phyloP scores from a whole-genome alignment of 2,113 vertebrate species.

The Scalopus aquaticus region DNA sequence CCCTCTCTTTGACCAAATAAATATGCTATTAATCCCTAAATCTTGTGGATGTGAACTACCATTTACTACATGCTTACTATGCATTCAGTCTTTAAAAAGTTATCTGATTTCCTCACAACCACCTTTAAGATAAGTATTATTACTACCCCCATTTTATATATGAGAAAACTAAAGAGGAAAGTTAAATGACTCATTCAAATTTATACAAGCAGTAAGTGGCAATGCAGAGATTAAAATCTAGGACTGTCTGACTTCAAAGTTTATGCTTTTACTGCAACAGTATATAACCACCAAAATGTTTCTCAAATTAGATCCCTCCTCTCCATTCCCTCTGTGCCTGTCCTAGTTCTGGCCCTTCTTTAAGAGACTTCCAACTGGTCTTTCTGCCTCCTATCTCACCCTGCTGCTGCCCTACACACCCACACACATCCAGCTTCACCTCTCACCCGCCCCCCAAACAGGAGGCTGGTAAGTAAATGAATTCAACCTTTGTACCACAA shows the following conservation, averaged over 20 bases:
- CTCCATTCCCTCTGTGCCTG: not conserved
- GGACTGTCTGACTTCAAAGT: not conserved
- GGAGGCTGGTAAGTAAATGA: not conserved
- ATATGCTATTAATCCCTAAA: not conserved
- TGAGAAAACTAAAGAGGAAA: not conserved
- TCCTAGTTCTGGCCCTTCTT: not conserved
- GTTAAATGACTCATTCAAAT: not conserved
- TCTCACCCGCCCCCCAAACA: not conserved
- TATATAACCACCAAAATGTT: not conserved
- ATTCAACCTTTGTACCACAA: not conserved
- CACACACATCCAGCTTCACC: not conserved
- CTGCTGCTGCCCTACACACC: not conserved
- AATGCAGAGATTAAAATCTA: not conserved
- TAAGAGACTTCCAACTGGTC: not conserved
- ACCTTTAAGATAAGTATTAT: not conserved
- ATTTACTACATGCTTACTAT: not conserved
- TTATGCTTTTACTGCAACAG: not conserved
- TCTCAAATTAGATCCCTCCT: not conserved
- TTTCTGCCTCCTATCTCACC: not conserved
- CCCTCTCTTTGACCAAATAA: not conserved
- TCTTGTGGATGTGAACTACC: not conserved
- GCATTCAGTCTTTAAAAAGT: not conserved
- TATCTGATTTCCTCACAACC: not conserved
- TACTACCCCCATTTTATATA: slow-evolving; percentile 20
- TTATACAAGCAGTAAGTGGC: not conserved